These are phyloP conservation scores for Garrulus glandarius DNA, from an alignment of 2,797 vertebrate genomes.

Conservation along the genomic window DNA sequence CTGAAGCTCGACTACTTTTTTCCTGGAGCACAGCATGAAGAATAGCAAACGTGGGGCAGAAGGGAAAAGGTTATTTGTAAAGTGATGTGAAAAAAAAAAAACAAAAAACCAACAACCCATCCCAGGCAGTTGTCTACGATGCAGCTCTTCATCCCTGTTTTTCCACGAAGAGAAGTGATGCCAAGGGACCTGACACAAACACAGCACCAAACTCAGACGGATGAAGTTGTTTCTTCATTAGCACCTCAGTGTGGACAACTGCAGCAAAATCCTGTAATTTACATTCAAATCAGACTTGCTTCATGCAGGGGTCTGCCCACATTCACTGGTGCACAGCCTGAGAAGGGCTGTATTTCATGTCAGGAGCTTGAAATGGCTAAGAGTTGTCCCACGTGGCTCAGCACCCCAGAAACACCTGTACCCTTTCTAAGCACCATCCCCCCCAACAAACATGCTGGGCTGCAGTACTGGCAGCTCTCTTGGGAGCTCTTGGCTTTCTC, in stretches of 20 bases:
- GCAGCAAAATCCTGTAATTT: not conserved
- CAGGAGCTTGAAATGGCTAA: not conserved
- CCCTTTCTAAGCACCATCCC: not conserved
- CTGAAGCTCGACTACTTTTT: not conserved
- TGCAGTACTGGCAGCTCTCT: not conserved
- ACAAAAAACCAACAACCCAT: not conserved
- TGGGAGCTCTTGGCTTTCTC: not conserved
- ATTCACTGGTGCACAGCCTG: not conserved
- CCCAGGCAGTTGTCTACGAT: not conserved
- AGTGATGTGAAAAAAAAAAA: not conserved
- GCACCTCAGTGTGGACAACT: conserved; percentile 35
- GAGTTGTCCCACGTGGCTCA: not conserved
- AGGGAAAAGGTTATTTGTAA: not conserved
- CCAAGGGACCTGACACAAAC: not conserved
- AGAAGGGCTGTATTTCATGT: not conserved
- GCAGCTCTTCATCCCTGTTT: not conserved
- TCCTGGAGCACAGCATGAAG: not conserved
- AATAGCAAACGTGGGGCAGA: not conserved
- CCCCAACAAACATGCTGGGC: not conserved
- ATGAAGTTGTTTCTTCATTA: not conserved
- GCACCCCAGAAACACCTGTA: not conserved
- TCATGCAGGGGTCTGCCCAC: not conserved
- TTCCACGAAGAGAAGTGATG: not conserved
- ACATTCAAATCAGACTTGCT: not conserved
- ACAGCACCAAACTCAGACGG: not conserved